Base-by-base conservation (phyloP, 2,888 invertebrate genomes). In the Salpingus planirostris region DNA sequence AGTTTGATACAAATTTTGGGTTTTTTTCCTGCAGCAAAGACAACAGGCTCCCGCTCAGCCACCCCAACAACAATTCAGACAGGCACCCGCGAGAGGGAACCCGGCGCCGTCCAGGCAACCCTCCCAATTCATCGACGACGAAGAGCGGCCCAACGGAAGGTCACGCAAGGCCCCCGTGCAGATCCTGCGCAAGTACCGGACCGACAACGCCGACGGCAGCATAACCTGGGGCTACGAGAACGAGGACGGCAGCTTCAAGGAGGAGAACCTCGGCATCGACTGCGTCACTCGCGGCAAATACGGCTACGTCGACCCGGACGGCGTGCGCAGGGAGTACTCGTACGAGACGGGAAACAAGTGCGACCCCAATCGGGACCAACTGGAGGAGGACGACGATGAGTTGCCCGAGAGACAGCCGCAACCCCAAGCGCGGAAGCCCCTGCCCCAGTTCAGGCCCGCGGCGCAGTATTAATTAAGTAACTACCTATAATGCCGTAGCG, bases 141-240 rank as follows among this genome's bases (percentile, higher is more conserved):
- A 54, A 27, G 55, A 57, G 15, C 54, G 51, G 10, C 69, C 69
- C 40, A 66, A 67, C 42, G 55, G 59, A 44, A 62, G 52, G 55
- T 57, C 11, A 37, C 60, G 43, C 46, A 69, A 54, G 56, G 68
- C 50, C 10, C 62, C 41, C 45, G 64, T 50, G 40, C 60, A 65
- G 44, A 65, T 69, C 42, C 48, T 70, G 31, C 56, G 63, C 24
- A 67, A 68, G 55, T 88, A 76, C 66, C 75, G 82, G 29, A 85
- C 85, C 24, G 86, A 87, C 59, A 84, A 86, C 53, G 70, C 74
- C 13, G 83, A 84, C 47, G 85, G 85, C 22, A 86, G 81, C 55
- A 88, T 88, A 49, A 81, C 82, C 1, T 88, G 88, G 88, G 88
- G 88, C 27, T 88, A 81, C 54, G 87, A 88, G 62, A 87, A 88